Evolutionary conservation across 2,797 vertebrate species (phyloP).

Genomic region (Buphagus erythrorhynchus): DNA sequence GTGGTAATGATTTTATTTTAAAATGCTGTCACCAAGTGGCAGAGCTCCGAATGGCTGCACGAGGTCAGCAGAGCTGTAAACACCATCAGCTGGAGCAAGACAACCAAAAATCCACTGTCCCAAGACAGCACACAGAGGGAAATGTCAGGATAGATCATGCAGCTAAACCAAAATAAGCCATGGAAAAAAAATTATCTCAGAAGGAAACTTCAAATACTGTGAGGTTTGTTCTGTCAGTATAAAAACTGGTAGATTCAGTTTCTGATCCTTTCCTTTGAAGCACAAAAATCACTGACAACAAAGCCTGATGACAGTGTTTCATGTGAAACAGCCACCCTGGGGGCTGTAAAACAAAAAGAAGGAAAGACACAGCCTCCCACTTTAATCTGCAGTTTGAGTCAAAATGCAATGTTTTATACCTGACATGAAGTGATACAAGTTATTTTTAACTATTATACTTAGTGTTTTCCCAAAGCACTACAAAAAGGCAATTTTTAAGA

Average conservation of each 20-base stretch:
- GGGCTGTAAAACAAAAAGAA: neutral
- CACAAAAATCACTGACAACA: neutral
- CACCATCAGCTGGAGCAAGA: neutral
- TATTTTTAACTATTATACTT: neutral
- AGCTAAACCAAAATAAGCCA: neutral
- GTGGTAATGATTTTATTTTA: conserved; percentile 19
- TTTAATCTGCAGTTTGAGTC: neutral
- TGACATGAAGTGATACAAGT: neutral
- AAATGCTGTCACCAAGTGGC: conserved; percentile 67
- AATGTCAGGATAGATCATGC: rapidly evolving
- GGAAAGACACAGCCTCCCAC: neutral
- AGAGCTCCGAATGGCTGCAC: neutral
- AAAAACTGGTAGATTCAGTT: neutral
- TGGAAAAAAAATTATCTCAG: neutral
- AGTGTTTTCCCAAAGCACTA: neutral
- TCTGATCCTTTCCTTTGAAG: conserved; percentile 16
- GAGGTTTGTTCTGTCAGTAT: neutral
- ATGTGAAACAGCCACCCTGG: neutral
- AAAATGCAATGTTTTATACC: neutral
- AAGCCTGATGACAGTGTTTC: neutral
- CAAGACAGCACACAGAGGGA: neutral
- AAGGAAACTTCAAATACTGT: neutral
- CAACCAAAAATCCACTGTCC: neutral
- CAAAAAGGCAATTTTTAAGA: neutral
- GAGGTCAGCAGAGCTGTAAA: neutral